phyloP scores from a whole-genome alignment of 2,888 invertebrate genomes.

The Scaptomyza parva region DNA sequence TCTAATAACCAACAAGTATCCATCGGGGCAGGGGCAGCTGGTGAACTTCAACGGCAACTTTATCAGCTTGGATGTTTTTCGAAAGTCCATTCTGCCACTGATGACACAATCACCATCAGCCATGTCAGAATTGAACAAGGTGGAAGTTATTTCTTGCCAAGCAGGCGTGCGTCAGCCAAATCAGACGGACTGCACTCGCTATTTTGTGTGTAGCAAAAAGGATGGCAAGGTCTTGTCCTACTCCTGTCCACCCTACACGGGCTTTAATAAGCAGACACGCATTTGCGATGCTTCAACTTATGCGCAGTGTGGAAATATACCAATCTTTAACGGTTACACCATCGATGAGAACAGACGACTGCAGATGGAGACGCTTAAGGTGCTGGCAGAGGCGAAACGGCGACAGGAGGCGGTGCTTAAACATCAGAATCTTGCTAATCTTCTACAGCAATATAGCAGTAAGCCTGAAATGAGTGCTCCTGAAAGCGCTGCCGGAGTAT shows the following conservation, averaged over 20 bases:
- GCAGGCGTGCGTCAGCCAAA: constrained; percentile 85
- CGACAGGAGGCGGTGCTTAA: constrained; percentile 78
- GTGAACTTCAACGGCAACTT: constrained; percentile 82
- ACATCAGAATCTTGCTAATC: constrained; percentile 79
- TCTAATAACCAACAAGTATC: constrained; percentile 45
- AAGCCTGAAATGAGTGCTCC: constrained; percentile 12
- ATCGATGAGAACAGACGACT: constrained; percentile 79
- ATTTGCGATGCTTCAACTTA: constrained; percentile 85
- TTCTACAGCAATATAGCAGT: constrained; percentile 71
- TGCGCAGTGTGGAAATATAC: constrained; percentile 80
- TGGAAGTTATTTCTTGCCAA: constrained; percentile 85
- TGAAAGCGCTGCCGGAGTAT: neutral
- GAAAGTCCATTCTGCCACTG: constrained; percentile 79
- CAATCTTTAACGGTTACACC: constrained; percentile 66
- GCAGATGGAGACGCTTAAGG: constrained; percentile 82
- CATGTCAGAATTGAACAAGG: constrained; percentile 66
- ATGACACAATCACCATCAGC: constrained; percentile 64
- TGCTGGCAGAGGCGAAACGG: constrained; percentile 81
- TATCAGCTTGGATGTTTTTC: constrained; percentile 82
- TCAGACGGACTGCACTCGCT: constrained; percentile 85
- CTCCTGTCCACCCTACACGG: constrained; percentile 85
- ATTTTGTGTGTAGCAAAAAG: constrained; percentile 85
- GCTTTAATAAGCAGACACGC: constrained; percentile 85
- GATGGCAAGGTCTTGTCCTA: constrained; percentile 84
- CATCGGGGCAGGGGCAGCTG: constrained; percentile 65